Evolutionary conservation across 2,113 vertebrate genomes (phyloP).

Genomic region (Ariopsis seemanni): DNA sequence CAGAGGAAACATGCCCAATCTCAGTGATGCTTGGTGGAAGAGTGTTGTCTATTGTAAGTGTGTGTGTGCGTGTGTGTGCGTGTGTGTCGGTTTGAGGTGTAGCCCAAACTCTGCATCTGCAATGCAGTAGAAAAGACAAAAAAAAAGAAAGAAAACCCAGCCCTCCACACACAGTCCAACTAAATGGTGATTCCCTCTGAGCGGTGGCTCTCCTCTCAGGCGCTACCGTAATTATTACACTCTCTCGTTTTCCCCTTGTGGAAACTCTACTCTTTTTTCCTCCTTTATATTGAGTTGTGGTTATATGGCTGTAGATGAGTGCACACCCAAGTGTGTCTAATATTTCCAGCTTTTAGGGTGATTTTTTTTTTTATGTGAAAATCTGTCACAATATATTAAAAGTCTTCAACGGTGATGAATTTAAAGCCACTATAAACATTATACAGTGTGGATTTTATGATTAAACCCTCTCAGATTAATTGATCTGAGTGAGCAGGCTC

Average conservation of each 20-base stretch:
- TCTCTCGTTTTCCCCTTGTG: not conserved
- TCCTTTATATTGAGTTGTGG: not conserved
- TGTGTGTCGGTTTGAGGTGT: conserved; percentile 66
- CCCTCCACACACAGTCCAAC: conserved; percentile 58
- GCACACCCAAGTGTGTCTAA: not conserved
- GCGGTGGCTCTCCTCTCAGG: conserved; percentile 1
- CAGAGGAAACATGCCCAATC: conserved; percentile 1
- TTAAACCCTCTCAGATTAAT: not conserved
- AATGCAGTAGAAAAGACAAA: conserved; percentile 74
- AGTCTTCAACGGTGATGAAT: not conserved
- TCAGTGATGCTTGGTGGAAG: conserved; percentile 19
- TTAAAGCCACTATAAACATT: not conserved
- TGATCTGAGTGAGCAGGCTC: not conserved
- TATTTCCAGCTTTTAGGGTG: not conserved
- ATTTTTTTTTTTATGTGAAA: not conserved
- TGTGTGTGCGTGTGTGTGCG: conserved; percentile 41
- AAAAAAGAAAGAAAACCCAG: conserved; percentile 40
- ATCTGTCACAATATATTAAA: not conserved
- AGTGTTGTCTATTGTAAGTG: conserved; percentile 30
- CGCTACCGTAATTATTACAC: conserved; percentile 30
- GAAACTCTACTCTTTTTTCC: not conserved
- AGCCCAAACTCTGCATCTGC: conserved; percentile 76
- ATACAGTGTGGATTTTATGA: not conserved
- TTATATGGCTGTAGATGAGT: not conserved
- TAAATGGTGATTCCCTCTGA: conserved; percentile 62